Conservation (phyloP, 1,140 invertebrate species). For the Sitobion miscanthi region DNA sequence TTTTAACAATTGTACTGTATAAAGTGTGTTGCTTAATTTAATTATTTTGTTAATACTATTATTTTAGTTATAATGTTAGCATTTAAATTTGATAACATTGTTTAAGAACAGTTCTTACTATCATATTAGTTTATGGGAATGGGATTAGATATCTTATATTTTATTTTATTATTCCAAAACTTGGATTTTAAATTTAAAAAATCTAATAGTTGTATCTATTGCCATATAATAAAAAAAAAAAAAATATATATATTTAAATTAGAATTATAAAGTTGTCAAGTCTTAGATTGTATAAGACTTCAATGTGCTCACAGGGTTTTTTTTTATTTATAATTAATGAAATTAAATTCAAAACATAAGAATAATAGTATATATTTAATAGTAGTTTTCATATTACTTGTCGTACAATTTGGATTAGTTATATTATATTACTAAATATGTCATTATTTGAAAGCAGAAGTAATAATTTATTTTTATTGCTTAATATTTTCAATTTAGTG, state of each 20-base stretch:
- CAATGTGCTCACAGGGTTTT: constrained; percentile 36
- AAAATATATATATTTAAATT: not conserved
- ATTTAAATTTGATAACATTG: constrained; percentile 35
- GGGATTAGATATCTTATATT: constrained; percentile 48
- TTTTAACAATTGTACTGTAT: constrained; percentile 1
- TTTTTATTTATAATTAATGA: constrained; percentile 22
- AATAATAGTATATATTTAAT: not conserved
- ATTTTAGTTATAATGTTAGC: constrained; percentile 14
- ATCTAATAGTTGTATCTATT: constrained; percentile 34
- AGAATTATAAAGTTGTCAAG: not conserved
- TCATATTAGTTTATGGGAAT: constrained; percentile 42
- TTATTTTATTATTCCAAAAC: constrained; percentile 50
- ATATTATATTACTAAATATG: not conserved
- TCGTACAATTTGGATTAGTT: not conserved
- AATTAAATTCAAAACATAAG: not conserved
- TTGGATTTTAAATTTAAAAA: constrained; percentile 16
- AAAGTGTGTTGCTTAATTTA: constrained; percentile 41
- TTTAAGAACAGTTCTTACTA: not conserved
- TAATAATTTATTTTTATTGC: not conserved
- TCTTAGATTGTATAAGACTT: not conserved
- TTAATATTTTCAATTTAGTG: not conserved
- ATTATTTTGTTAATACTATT: constrained; percentile 49
- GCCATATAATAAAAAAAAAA: constrained; percentile 25
- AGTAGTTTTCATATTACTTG: not conserved
- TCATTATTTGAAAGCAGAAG: not conserved